Conservation (phyloP, 2,888 invertebrate species). For the Leptinotarsa haldemani region DNA sequence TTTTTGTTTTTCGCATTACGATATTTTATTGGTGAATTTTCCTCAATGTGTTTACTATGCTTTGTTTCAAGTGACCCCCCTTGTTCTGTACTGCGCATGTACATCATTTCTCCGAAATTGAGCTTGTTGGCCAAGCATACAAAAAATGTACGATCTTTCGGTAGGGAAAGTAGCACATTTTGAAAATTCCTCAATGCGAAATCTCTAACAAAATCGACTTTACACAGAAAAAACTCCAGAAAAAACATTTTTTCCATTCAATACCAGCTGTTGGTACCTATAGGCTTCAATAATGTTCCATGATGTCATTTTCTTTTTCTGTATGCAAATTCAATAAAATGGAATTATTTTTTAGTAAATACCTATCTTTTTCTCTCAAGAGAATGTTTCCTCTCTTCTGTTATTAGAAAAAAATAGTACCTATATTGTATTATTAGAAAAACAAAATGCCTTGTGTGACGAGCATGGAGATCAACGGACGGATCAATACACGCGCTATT, state of each 20-base stretch:
- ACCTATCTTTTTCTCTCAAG: not conserved
- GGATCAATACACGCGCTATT: not conserved
- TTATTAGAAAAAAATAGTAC: not conserved
- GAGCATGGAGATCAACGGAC: not conserved
- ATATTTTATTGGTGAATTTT: no score
- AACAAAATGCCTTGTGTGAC: not conserved
- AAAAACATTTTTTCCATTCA: not conserved
- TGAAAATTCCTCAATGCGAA: not conserved
- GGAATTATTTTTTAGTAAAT: not conserved
- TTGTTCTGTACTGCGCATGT: no score
- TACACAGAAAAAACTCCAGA: not conserved
- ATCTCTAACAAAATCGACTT: not conserved
- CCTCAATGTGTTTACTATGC: no score
- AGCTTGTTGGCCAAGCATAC: no score
- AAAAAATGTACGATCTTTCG: not conserved
- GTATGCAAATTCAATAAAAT: not conserved
- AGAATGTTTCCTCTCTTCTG: not conserved
- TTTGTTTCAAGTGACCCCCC: no score
- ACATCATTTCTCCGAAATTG: no score
- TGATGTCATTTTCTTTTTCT: not conserved
- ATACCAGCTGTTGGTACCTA: not conserved
- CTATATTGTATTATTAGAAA: not conserved
- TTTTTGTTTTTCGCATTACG: no score
- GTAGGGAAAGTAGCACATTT: conserved; percentile 1
- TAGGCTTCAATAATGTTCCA: not conserved